Evolutionary conservation across 2,797 vertebrate genomes (phyloP), one percentile per base, ranked within the genome.

Genomic region (Hippocampus kuda): DNA sequence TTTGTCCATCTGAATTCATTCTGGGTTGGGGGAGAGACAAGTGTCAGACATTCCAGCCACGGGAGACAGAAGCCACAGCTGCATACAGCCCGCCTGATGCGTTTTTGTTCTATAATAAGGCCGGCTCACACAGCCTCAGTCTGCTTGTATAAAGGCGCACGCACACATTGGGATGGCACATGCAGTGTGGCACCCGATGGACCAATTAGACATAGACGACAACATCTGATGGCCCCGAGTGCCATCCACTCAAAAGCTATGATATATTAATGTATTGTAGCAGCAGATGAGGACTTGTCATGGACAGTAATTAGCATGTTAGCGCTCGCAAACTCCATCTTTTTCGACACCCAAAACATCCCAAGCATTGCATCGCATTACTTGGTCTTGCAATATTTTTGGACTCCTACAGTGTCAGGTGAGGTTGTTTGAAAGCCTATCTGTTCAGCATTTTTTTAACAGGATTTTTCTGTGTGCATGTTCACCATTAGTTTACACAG

Each of bases 51-150:
- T 81, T 78, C 77, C 80, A 83, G 77, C 75, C 85, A 72, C 70
- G 51, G 71, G 75, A 85, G 82, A 86, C 63, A 38, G 73, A 79
- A 81, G 81, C 79, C 84, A 84, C 85, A 89, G 87, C 86, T 88
- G 88, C 79, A 81, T 49, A 27, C 63, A 70, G 79, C 70, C 26
- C n/a, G 76, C 71, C 72, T 69, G 75, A 72, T 82, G 73, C 70
- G 60, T 83, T 72, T 75, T 38, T 61, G 59, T 61, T 70, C 81
- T 75, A 82, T 82, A 80, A 83, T 80, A 80, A 78, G 68, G 66
- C 64, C 1, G 67, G 57, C 75, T 78, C 69, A 84, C 72, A 81
- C 81, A 80, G 74, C 77, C 70, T 56, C 70, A 70, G 76, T 75
- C 77, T 73, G 69, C 73, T 75, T 53, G 4, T 73, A 76, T 68